phyloP scores from a whole-genome alignment of 2,888 invertebrate genomes.

The Trichogramma evanescens region DNA sequence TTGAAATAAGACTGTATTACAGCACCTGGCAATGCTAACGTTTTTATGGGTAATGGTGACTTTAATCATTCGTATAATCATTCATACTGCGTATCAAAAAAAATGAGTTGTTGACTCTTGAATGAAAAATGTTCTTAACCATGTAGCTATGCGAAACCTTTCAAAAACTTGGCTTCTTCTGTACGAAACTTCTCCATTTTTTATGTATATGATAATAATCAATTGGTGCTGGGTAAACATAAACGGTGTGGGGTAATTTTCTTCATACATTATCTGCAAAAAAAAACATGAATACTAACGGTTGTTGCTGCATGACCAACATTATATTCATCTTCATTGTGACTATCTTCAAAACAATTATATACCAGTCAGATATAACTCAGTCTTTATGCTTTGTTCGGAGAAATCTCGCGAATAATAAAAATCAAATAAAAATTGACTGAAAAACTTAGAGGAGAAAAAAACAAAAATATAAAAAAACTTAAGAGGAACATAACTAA shows the following conservation, averaged over 20 bases:
- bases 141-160: slow-evolving; percentile 2
- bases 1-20: slow-evolving; percentile 25
- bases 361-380: not conserved
- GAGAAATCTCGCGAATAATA: not conserved
- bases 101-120: not conserved
- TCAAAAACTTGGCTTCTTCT: slow-evolving; percentile 38
- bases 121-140: too few relatives aligned
- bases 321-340: not conserved
- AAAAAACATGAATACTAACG: slow-evolving; percentile 32
- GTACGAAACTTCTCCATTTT: slow-evolving; percentile 14
- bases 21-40: slow-evolving; percentile 45
- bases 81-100: slow-evolving; percentile 8
- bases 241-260: slow-evolving; percentile 28
- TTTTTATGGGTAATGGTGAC: slow-evolving; percentile 40
- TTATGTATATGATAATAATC: slow-evolving; percentile 25
- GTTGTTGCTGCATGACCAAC: slow-evolving; percentile 42
- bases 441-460: not conserved
- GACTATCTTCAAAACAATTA: not conserved
- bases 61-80: slow-evolving; percentile 22
- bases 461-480: slow-evolving; percentile 4
- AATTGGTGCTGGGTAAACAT: slow-evolving; percentile 45
- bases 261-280: too few relatives aligned
- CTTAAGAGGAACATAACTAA: slow-evolving; percentile 31
- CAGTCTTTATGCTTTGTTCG: too few relatives aligned
- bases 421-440: not conserved